Percentiles rank a stretch among this genome's conserved stretches.
These are phyloP conservation scores for Luffia ferchaultella DNA, from an alignment of 2,888 invertebrate genomes.

Conservation along the genomic window DNA sequence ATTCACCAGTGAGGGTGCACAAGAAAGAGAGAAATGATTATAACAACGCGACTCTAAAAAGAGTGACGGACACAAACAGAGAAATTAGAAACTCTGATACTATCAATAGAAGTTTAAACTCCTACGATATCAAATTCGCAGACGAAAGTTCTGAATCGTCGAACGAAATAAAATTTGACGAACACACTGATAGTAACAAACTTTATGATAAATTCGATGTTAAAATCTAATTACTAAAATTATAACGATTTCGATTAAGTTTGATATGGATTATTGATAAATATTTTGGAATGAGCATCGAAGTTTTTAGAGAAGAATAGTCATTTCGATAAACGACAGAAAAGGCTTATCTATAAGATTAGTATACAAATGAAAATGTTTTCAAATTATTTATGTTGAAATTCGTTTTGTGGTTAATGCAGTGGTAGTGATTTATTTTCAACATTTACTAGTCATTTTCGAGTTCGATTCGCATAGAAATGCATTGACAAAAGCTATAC, in stretches of 20 bases:
- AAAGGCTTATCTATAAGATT: too few relatives aligned
- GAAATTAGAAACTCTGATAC: conserved; percentile 67
- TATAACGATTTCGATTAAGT: neutral
- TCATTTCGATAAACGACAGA: neutral
- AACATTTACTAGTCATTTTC: too few relatives aligned
- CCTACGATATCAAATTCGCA: conserved; percentile 58
- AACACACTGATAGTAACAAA: conserved; percentile 49
- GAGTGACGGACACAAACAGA: conserved; percentile 70
- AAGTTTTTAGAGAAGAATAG: neutral
- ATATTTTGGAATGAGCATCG: neutral
- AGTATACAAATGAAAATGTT: too few relatives aligned
- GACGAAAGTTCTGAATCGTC: conserved; percentile 73
- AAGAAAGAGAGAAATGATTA: conserved; percentile 33
- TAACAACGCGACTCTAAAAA: conserved; percentile 58
- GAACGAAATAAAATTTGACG: conserved; percentile 52
- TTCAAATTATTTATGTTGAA: too few relatives aligned
- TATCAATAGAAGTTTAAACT: conserved; percentile 55
- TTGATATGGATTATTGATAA: neutral
- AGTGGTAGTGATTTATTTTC: too few relatives aligned
- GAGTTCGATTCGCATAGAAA: too few relatives aligned
- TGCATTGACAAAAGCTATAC: too few relatives aligned
- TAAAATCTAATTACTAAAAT: conserved; percentile 27
- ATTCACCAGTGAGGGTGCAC: conserved; percentile 46
- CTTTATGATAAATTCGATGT: conserved; percentile 46
- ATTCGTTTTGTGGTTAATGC: too few relatives aligned